Evolutionary conservation across 1,140 invertebrate species (phyloP), one percentile per base, ranked within the genome.

Genomic region (Calliphora vicina): DNA sequence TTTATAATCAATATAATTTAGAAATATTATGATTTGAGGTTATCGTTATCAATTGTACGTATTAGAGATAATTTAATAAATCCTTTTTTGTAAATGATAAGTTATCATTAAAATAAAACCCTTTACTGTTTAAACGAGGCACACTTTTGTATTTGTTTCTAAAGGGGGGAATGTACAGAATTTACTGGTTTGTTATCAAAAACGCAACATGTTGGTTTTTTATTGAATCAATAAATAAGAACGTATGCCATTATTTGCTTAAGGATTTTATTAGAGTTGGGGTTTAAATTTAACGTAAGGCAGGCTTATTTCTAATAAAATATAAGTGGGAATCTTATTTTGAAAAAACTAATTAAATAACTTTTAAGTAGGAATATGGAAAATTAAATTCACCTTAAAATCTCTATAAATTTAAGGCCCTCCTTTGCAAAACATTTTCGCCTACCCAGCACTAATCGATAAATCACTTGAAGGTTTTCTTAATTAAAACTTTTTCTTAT

Each of bases 391-490:
- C n/a, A n/a, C n/a, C n/a, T n/a, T n/a, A n/a, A n/a, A n/a, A n/a
- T n/a, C n/a, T n/a, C n/a, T n/a, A n/a, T n/a, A n/a, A 35, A 35
- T 35, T 35, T 35, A 35, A 35, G 45, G 45, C 15, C 45, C 45
- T 17, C 45, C 10, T 23, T 23, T 67, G 20, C 5, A 23, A 25
- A 45, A n/a, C 76, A 45, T 45, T 15, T 78, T 29, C 35, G 12
- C n/a, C 50, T 81, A 23, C 86, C n/a, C n/a, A 23, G 61, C 61
- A 23, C n/a, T 88, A 89, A 89, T 89, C 88, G 87, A 89, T 89
- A 89, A 89, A 89, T 89, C 88, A 89, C 88, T 88, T 89, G 87
- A 89, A 89, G 88, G 88, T 87, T 89, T 89, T 89, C 88, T 89
- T 89, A 89, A 89, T 89, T 89, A 89, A 89, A 89, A 89, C 80